Evolutionary conservation across 2,797 vertebrate species (phyloP).

Genomic region (Phrynocephalus guinanensis): DNA sequence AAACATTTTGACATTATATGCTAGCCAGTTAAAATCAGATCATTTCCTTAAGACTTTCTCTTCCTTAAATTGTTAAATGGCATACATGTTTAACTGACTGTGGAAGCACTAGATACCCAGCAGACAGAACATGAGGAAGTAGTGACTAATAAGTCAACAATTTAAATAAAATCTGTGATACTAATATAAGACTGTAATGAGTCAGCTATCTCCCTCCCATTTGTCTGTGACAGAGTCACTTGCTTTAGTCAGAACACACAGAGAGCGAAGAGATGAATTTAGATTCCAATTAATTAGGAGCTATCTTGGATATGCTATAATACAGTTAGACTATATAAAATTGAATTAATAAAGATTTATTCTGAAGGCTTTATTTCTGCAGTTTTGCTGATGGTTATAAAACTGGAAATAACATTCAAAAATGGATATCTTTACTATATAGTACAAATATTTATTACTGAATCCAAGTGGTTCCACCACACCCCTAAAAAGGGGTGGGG

Average conservation of each 20-base stretch:
- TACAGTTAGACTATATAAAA: slow-evolving; percentile 24
- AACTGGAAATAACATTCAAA: not conserved
- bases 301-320: slow-evolving; percentile 39
- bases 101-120: not conserved
- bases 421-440: not conserved
- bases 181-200: slow-evolving; percentile 65
- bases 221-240: slow-evolving; percentile 33
- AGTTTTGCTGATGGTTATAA: slow-evolving; percentile 35
- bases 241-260: slow-evolving; percentile 43
- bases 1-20: not conserved
- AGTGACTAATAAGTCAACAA: slow-evolving; percentile 67
- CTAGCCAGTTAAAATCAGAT: not conserved
- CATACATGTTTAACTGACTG: slow-evolving; percentile 4
- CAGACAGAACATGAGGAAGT: slow-evolving; percentile 46
- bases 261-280: slow-evolving; percentile 57
- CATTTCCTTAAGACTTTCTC: not conserved
- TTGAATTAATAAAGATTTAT: not conserved
- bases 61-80: slow-evolving; percentile 7
- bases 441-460: too few relatives aligned
- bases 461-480: too few relatives aligned
- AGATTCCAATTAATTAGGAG: slow-evolving; percentile 30
- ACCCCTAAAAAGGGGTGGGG: too few relatives aligned
- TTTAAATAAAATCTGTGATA: slow-evolving; percentile 68
- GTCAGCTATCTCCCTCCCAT: slow-evolving; percentile 54
- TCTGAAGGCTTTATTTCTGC: slow-evolving; percentile 3